phyloP scores from a whole-genome alignment of 2,797 vertebrate species.

The Melanotaenia boesemani region DNA sequence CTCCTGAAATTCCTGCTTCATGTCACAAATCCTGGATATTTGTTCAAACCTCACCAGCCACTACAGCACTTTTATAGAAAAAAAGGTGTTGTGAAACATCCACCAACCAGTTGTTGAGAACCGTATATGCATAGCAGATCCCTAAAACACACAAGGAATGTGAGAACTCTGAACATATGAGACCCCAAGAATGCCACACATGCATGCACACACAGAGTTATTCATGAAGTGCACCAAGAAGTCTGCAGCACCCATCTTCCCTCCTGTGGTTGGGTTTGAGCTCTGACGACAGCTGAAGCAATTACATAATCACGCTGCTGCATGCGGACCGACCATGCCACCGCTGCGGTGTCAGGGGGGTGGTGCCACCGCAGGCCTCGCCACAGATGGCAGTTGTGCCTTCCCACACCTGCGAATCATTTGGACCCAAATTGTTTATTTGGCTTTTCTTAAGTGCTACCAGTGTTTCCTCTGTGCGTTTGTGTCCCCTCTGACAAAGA shows the following conservation, averaged over 20 bases:
- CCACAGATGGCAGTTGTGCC: constrained; percentile 77
- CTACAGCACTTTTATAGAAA: neutral
- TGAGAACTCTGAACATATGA: constrained; percentile 56
- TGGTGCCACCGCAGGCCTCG: constrained; percentile 60
- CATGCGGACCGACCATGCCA: constrained; percentile 58
- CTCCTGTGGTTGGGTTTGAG: constrained; percentile 63
- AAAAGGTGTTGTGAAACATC: constrained; percentile 23
- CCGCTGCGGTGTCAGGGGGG: constrained; percentile 29
- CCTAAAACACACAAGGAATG: constrained; percentile 53
- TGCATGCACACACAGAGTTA: constrained; percentile 31
- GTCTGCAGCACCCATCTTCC: constrained; percentile 38
- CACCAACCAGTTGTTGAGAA: constrained; percentile 55
- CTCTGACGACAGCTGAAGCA: constrained; percentile 79
- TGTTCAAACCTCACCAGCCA: neutral
- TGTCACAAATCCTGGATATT: constrained; percentile 8
- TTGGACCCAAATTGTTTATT: constrained; percentile 85
- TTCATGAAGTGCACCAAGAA: constrained; percentile 45
- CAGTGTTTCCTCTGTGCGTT: constrained; percentile 82
- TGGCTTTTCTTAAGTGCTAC: constrained; percentile 85
- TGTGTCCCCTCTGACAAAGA: constrained; percentile 61
- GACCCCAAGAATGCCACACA: constrained; percentile 44
- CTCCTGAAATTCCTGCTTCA: constrained; percentile 3
- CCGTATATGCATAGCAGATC: constrained; percentile 35
- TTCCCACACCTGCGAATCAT: constrained; percentile 87
- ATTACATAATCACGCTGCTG: constrained; percentile 76